These are phyloP conservation scores for Scrobipalpa costella DNA, from an alignment of 2,888 invertebrate genomes.

Conservation along the genomic window DNA sequence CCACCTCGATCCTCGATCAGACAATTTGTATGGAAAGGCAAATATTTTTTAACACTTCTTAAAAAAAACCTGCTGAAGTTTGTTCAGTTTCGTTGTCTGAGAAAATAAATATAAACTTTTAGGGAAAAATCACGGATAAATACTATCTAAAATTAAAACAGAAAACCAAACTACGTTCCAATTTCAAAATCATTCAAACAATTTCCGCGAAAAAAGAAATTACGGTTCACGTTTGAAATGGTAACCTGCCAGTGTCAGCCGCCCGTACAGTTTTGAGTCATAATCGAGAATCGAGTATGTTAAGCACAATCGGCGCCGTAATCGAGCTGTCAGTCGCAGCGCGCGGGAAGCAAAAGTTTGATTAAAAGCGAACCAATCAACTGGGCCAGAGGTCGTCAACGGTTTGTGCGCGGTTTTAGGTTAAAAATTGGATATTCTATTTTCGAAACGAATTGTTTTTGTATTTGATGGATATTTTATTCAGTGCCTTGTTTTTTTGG, in stretches of 20 bases:
- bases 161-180: background rate
- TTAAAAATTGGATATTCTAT: background rate
- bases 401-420: constrained; percentile 18
- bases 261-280: constrained; percentile 35
- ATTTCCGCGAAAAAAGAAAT: background rate
- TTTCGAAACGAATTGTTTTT: background rate
- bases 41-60: too few species aligned
- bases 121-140: too few species aligned
- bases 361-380: constrained; percentile 52
- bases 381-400: constrained; percentile 25
- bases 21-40: too few species aligned
- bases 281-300: constrained; percentile 52
- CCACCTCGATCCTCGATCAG: too few species aligned
- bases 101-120: too few species aligned
- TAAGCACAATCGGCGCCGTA: constrained; percentile 46
- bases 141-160: background rate
- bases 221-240: constrained; percentile 12
- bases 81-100: too few species aligned
- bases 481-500: too few species aligned
- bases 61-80: too few species aligned
- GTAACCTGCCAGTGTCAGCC: constrained; percentile 11
- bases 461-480: background rate
- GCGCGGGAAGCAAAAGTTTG: constrained; percentile 48
- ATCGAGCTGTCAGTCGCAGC: constrained; percentile 54
- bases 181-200: constrained; percentile 1